Evolutionary conservation across 2,888 invertebrate species (phyloP), one percentile per base, ranked within the genome.

Genomic region (Cremastinae sp.): DNA sequence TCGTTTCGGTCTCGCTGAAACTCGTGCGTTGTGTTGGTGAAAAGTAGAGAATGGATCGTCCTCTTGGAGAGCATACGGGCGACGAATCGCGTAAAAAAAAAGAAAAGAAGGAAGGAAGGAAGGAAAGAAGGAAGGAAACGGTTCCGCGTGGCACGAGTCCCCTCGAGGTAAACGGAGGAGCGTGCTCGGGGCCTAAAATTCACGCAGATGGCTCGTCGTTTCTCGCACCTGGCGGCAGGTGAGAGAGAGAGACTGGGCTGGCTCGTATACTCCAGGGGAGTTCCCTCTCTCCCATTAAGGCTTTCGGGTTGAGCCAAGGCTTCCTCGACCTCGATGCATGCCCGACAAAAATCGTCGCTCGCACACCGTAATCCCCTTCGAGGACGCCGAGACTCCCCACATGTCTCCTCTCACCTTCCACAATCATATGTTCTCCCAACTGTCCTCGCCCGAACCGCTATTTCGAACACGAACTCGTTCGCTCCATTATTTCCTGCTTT

Each of bases 211-310:
- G 84, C 75, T 75, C 75, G 62, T 77, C 69, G 71, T 61, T 74
- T 61, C 64, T 75, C 56, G 81, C 88, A 88, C 88, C 88, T 88
- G 88, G 85, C 84, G 85, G 84, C 85, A 85, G 85, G 85, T 84
- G 85, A 82, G 85, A 82, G 79, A n/a, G n/a, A n/a, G n/a, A n/a
- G n/a, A n/a, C n/a, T n/a, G 75, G 73, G 71, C 79, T 53, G 43
- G 70, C 81, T 61, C 64, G n/a, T n/a, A 28, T 72, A 56, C 73
- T 73, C 68, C 64, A 79, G 65, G 86, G 86, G 85, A 83, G 73
- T 79, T 79, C 80, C 58, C 76, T 74, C n/a, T 77, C 47, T 55
- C 18, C 59, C 51, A 69, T 74, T 76, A 70, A 74, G 74, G 76
- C 69, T 70, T 69, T 58, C 20, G 14, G 61, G 61, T 53, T 51